These are phyloP conservation scores for Stomatorhinus ivindoensis DNA, from an alignment of 2,113 vertebrate genomes.

Conservation along the genomic window DNA sequence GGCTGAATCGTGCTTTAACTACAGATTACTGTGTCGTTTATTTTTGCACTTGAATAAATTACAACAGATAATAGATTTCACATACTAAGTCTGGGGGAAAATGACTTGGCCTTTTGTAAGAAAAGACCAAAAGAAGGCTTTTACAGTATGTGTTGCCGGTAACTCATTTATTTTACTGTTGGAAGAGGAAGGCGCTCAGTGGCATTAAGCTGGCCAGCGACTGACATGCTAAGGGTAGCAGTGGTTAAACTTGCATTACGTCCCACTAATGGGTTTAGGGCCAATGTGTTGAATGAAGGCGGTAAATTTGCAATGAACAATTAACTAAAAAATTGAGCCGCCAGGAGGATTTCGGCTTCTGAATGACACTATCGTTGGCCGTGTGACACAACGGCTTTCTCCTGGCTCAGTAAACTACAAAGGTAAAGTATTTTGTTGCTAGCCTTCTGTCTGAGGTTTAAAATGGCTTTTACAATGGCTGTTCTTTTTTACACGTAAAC, in stretches of 20 bases:
- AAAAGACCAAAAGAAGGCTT: background rate
- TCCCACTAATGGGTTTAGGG: conserved; percentile 5
- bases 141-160: background rate
- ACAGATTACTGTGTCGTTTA: conserved; percentile 11
- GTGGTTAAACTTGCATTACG: conserved; percentile 3
- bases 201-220: background rate
- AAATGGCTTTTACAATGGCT: background rate
- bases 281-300: background rate
- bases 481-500: background rate
- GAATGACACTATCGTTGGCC: background rate
- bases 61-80: conserved; percentile 19
- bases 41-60: conserved; percentile 21
- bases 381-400: background rate
- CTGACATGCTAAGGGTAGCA: background rate
- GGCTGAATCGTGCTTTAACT: background rate
- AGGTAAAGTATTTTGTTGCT: background rate
- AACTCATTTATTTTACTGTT: background rate
- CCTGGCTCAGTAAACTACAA: background rate
- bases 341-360: background rate
- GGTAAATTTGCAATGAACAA: background rate
- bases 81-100: background rate
- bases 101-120: conserved; percentile 1
- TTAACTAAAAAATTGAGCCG: background rate
- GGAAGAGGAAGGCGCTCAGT: background rate
- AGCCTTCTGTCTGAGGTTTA: background rate